Conservation (phyloP, 1,140 invertebrate species). For the Heliconius nattereri region DNA sequence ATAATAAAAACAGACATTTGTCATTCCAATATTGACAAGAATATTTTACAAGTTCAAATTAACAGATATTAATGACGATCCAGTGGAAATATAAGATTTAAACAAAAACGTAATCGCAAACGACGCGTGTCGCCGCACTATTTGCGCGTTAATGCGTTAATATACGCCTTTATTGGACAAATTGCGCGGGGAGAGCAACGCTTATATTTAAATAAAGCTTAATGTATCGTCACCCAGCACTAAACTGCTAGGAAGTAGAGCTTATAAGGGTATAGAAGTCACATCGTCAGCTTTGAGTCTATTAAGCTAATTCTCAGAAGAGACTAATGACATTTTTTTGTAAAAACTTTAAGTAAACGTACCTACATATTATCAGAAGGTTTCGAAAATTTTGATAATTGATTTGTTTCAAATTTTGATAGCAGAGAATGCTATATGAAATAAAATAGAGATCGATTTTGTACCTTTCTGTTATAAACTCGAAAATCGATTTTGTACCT, state of each 20-base stretch:
- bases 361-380: too few relatives aligned
- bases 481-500: too few relatives aligned
- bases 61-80: not conserved
- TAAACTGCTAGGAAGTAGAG: constrained; percentile 38
- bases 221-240: constrained; percentile 69
- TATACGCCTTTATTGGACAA: constrained; percentile 62
- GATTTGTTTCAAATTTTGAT: too few relatives aligned
- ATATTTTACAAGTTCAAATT: not conserved
- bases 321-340: too few relatives aligned
- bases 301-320: too few relatives aligned
- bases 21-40: not conserved
- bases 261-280: constrained; percentile 6
- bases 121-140: constrained; percentile 55
- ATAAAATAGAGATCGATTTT: too few relatives aligned
- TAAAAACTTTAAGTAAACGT: too few relatives aligned
- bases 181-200: constrained; percentile 59
- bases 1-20: not conserved
- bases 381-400: too few relatives aligned
- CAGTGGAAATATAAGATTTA: not conserved
- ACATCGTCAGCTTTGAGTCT: too few relatives aligned
- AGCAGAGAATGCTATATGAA: too few relatives aligned
- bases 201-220: constrained; percentile 74
- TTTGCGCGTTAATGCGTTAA: constrained; percentile 62
- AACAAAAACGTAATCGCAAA: constrained; percentile 57
- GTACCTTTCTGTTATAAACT: too few relatives aligned